A percentile compares a stretch with the other conserved stretches of the same genome.
Evolutionary conservation across 2,113 vertebrate species (phyloP).

Genomic region (Synchiropus splendidus): DNA sequence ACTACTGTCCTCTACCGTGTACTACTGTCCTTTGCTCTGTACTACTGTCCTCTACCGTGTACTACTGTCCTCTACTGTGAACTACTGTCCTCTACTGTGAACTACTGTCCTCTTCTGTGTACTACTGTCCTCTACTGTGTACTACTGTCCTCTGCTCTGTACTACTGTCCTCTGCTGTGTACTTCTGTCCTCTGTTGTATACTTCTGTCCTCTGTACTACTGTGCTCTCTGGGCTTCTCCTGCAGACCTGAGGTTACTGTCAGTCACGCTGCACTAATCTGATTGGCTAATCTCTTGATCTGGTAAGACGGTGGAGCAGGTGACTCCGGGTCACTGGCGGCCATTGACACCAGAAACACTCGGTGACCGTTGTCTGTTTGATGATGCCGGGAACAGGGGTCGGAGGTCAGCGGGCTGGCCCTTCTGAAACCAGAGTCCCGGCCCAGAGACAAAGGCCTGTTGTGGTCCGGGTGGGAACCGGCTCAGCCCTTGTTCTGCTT

Average conservation of each 20-base stretch:
- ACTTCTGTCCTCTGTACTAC: background rate
- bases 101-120: background rate
- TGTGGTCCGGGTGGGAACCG: slow-evolving; percentile 31
- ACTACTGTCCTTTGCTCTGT: background rate
- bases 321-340: too few species aligned
- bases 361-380: too few species aligned
- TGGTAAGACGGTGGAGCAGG: too few species aligned
- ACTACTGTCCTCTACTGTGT: background rate
- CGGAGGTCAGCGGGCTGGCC: too few species aligned
- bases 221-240: background rate
- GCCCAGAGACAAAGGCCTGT: slow-evolving; percentile 16
- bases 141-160: background rate
- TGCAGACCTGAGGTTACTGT: background rate
- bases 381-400: too few species aligned
- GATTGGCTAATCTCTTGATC: too few species aligned
- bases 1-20: background rate
- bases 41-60: background rate
- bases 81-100: background rate
- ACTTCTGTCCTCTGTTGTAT: background rate
- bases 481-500: slow-evolving; percentile 16
- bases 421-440: slow-evolving; percentile 14
- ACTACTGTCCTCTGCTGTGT: background rate
- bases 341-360: too few species aligned
- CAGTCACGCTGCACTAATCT: too few species aligned
- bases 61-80: background rate